Percentiles rank a stretch among this genome's conserved stretches.
phyloP scores from a whole-genome alignment of 2,888 invertebrate species.

The Embidobia sp. region DNA sequence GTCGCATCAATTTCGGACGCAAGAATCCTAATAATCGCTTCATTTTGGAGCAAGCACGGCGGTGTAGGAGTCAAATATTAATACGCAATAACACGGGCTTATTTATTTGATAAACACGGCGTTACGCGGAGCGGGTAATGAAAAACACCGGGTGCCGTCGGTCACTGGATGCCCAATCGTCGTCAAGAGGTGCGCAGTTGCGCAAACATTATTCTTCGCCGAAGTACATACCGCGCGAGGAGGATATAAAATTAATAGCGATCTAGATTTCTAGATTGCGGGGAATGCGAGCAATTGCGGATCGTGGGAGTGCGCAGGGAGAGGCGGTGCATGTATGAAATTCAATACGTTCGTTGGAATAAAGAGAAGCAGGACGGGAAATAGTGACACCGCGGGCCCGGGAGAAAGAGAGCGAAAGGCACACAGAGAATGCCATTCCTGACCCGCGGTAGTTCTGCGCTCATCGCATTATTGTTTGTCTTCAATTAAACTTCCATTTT shows the following conservation, averaged over 20 bases:
- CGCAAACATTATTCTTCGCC: slow-evolving; percentile 62
- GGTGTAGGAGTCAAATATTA: slow-evolving; percentile 14
- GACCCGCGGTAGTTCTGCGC: slow-evolving; percentile 76
- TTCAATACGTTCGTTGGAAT: slow-evolving; percentile 77
- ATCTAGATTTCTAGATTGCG: slow-evolving; percentile 81
- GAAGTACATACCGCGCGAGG: slow-evolving; percentile 54
- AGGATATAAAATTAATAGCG: slow-evolving; percentile 80
- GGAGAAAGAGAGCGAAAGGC: slow-evolving; percentile 67
- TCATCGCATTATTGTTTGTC: slow-evolving; percentile 79
- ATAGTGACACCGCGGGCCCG: slow-evolving; percentile 49
- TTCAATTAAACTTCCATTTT: slow-evolving; percentile 80
- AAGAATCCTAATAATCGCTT: slow-evolving; percentile 30
- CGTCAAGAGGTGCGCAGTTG: slow-evolving; percentile 54
- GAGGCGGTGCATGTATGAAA: slow-evolving; percentile 74
- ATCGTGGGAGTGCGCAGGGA: slow-evolving; percentile 77
- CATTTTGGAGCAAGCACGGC: background rate
- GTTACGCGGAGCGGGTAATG: slow-evolving; percentile 8
- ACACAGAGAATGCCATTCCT: slow-evolving; percentile 76
- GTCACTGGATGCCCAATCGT: slow-evolving; percentile 49
- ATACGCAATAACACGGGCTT: slow-evolving; percentile 29
- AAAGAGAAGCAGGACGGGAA: slow-evolving; percentile 44
- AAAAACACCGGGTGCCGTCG: slow-evolving; percentile 28
- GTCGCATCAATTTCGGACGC: slow-evolving; percentile 22
- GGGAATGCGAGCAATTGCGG: slow-evolving; percentile 79
- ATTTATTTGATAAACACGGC: slow-evolving; percentile 30